Base-by-base conservation (phyloP, 2,113 vertebrate genomes). In the Gopherus flavomarginatus region DNA sequence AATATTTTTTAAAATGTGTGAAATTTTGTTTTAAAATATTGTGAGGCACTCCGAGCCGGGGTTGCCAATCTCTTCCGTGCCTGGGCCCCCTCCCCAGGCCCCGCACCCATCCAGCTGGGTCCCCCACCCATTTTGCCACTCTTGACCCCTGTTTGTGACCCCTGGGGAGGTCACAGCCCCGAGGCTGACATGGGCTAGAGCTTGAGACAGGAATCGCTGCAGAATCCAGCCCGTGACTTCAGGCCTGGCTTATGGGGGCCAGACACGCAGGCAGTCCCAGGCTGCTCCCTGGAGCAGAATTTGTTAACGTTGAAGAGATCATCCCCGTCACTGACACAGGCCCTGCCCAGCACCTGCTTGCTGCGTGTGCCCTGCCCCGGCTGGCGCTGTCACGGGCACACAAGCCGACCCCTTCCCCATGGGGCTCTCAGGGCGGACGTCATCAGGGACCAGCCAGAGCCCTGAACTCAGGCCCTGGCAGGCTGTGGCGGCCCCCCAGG, bases 321-420 rank as follows among this genome's bases (percentile, higher is more conserved):
- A 1, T 38, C n/a, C 21, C 35, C 19, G 2, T 21, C 22, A 3
- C 22, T 6, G 72, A 13, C 10, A 42, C 21, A 5, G 11, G 22
- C 72, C 42, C 10, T 11, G 38, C 22, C 38, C 72, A 69, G 31
- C 62, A n/a, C 7, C 62, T 35, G 4, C 62, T 69, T 8, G 62
- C 35, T 17, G 31, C 17, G 8, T n/a, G 4, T 69, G 62, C 14
- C 31, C 62, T 31, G 62, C 62, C 59, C 59, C 6, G 29, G 59
- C 13, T 35, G 29, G 59, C 6, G 13, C 31, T 65, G 62, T 19
- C 62, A 5, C 2, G 56, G 56, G 56, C 26, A 27, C 56, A 65
- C 31, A 35, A 6, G 8, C 35, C 65, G 8, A 35, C 17, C 65
- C 10, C 8, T 72, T 72, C 65, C 65, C 35, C 10, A 9, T 9